Evolutionary conservation across 1,140 invertebrate species (phyloP).

Genomic region (Megalopta genalis): DNA sequence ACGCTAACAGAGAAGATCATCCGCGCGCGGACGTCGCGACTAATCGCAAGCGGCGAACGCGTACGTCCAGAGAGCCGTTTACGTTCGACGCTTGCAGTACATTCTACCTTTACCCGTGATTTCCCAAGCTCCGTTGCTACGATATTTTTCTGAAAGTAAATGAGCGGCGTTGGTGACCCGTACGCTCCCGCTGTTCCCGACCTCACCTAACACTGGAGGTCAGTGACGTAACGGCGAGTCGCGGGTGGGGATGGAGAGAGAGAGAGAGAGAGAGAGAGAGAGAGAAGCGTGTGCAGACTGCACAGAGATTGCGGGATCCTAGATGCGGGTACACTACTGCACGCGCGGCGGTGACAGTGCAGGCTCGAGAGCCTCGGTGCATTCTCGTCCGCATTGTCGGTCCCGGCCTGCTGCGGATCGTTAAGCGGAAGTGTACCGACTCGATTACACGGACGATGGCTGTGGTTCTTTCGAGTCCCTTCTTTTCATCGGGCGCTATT

Average conservation of each 20-base stretch:
- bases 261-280: constrained; percentile 11
- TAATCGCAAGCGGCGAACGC: too few species aligned
- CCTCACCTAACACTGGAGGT: constrained; percentile 63
- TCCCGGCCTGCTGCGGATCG: constrained; percentile 9
- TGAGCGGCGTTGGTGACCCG: constrained; percentile 20
- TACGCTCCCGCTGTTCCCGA: constrained; percentile 50
- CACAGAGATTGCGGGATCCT: constrained; percentile 64
- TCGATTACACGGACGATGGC: neutral
- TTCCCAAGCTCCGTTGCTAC: too few species aligned
- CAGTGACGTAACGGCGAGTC: constrained; percentile 57
- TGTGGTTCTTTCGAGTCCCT: neutral
- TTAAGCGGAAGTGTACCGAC: constrained; percentile 11
- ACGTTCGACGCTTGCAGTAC: too few species aligned
- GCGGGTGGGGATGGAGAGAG: constrained; percentile 30
- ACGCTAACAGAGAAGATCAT: too few species aligned
- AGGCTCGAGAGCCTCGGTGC: constrained; percentile 31
- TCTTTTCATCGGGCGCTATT: constrained; percentile 11
- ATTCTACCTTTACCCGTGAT: too few species aligned
- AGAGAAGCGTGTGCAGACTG: constrained; percentile 14
- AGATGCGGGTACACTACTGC: constrained; percentile 49
- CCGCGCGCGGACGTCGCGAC: too few species aligned
- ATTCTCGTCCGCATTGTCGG: constrained; percentile 29
- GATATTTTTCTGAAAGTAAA: too few species aligned
- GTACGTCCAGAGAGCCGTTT: too few species aligned
- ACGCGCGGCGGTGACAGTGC: constrained; percentile 36